These are phyloP conservation scores for Apotomis capreana DNA, from an alignment of 2,888 invertebrate species.

Conservation along the genomic window DNA sequence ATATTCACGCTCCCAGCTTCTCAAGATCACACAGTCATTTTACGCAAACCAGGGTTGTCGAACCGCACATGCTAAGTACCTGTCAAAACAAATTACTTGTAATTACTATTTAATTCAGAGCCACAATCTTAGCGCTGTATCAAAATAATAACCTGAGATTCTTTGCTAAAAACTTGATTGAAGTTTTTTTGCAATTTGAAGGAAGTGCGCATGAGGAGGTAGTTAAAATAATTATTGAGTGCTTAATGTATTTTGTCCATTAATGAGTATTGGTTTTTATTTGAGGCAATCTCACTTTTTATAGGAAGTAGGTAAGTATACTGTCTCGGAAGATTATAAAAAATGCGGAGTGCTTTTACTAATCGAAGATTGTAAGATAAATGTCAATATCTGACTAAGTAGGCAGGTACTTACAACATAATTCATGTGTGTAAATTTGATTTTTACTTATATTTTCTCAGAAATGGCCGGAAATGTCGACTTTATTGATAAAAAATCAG, in stretches of 20 bases:
- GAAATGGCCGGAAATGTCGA: too few relatives aligned
- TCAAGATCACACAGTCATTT: slow-evolving; percentile 12
- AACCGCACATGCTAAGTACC: slow-evolving; percentile 48
- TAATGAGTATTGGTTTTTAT: slow-evolving; percentile 35
- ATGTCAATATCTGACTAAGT: too few relatives aligned
- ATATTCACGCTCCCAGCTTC: neutral
- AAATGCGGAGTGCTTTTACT: neutral
- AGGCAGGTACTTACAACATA: too few relatives aligned
- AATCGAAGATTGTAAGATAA: too few relatives aligned
- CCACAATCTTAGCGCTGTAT: slow-evolving; percentile 49
- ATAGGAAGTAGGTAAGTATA: neutral
- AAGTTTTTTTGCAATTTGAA: slow-evolving; percentile 44
- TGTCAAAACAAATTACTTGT: slow-evolving; percentile 57
- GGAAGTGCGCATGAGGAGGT: slow-evolving; percentile 41
- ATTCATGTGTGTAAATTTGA: too few relatives aligned
- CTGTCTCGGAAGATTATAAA: neutral
- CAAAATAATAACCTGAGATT: slow-evolving; percentile 38
- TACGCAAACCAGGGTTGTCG: slow-evolving; percentile 22
- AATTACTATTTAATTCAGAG: slow-evolving; percentile 32
- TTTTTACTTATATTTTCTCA: too few relatives aligned
- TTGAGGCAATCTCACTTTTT: neutral
- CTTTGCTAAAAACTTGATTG: slow-evolving; percentile 47
- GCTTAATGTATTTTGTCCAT: slow-evolving; percentile 40
- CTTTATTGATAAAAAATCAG: too few relatives aligned
- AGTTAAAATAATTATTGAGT: slow-evolving; percentile 40